A percentile compares a stretch with the other conserved stretches of the same genome.
phyloP scores from a whole-genome alignment of 2,797 vertebrate species.

The Spinibarbus caldwelli region DNA sequence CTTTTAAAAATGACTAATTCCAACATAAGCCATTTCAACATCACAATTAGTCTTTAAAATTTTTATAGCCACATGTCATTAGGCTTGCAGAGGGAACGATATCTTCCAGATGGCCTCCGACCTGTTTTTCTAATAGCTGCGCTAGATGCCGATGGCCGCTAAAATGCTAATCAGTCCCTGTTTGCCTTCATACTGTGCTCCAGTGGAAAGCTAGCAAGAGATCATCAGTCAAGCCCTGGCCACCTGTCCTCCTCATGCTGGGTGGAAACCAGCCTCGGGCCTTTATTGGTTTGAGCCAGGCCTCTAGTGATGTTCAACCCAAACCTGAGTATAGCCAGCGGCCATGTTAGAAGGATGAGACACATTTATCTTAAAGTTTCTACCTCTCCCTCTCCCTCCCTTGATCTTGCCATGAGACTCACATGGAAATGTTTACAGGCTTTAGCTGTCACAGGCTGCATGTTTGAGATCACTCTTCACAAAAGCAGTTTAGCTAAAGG shows the following conservation, averaged over 20 bases:
- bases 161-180: constrained; percentile 67
- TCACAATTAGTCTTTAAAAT: not conserved
- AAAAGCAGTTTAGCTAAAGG: not conserved
- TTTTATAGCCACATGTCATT: not conserved
- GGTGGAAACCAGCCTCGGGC: constrained; percentile 50
- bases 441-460: not conserved
- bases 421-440: not conserved
- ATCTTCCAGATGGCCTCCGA: constrained; percentile 40
- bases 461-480: constrained; percentile 1
- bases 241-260: constrained; percentile 59
- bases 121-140: constrained; percentile 51
- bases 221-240: constrained; percentile 69
- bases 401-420: not conserved
- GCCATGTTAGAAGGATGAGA: constrained; percentile 10
- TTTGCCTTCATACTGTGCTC: constrained; percentile 64
- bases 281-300: constrained; percentile 27
- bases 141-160: constrained; percentile 64
- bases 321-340: constrained; percentile 26
- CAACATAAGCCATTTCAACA: not conserved
- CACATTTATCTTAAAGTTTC: constrained; percentile 40
- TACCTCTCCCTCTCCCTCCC: constrained; percentile 52
- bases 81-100: not conserved
- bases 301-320: constrained; percentile 19
- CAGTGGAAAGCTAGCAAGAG: constrained; percentile 61
- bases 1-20: not conserved